Evolutionary conservation across 2,888 invertebrate species (phyloP).

Genomic region (Leptinotarsa juncta): DNA sequence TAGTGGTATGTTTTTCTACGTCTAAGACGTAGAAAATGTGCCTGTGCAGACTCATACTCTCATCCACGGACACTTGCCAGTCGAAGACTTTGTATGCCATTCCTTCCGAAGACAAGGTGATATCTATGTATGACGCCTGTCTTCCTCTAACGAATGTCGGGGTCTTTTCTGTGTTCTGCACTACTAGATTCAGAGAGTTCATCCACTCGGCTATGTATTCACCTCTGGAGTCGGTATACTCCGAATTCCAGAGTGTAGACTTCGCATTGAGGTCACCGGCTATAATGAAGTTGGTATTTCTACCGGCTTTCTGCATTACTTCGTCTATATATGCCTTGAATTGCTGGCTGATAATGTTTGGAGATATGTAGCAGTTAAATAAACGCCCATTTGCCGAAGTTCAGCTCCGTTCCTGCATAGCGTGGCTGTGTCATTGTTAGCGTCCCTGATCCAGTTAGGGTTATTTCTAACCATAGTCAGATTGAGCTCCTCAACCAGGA

Average conservation of each 20-base stretch:
- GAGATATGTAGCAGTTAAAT: slow-evolving; percentile 14
- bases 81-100: slow-evolving; percentile 1
- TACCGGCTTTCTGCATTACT: slow-evolving; percentile 14
- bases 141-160: slow-evolving; percentile 15
- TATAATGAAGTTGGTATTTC: background rate
- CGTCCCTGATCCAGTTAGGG: background rate
- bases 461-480: background rate
- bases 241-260: slow-evolving; percentile 17
- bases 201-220: slow-evolving; percentile 14
- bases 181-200: background rate
- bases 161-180: background rate
- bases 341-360: background rate
- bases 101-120: slow-evolving; percentile 4
- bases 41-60: slow-evolving; percentile 11
- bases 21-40: background rate
- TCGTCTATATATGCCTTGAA: slow-evolving; percentile 16
- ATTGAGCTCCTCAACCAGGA: background rate
- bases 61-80: background rate
- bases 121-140: slow-evolving; percentile 6
- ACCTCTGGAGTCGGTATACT: slow-evolving; percentile 10
- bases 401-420: background rate
- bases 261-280: slow-evolving; percentile 25
- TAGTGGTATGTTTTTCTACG: background rate
- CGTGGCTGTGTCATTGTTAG: background rate
- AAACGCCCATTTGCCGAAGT: background rate